Evolutionary conservation across 2,888 invertebrate species (phyloP).

Genomic region (Lithophane semibrunnea): DNA sequence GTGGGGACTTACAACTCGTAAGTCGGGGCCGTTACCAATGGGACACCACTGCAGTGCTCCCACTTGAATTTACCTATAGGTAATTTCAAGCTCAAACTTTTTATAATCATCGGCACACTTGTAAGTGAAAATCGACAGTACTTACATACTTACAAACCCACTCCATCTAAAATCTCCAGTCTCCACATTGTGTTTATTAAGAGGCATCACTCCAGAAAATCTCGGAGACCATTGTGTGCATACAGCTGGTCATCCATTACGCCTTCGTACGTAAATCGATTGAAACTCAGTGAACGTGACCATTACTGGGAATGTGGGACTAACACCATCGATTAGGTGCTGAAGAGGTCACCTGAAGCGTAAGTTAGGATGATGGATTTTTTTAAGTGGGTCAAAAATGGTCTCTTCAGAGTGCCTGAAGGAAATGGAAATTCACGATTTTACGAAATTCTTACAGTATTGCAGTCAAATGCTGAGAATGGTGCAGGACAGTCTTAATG

Average conservation of each 20-base stretch:
- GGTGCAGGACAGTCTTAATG: background rate
- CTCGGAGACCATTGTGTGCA: slow-evolving; percentile 53
- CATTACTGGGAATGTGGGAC: slow-evolving; percentile 39
- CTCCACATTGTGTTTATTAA: slow-evolving; percentile 51
- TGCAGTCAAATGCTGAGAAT: background rate
- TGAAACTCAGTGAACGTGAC: slow-evolving; percentile 69
- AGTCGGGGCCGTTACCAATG: too few relatives aligned
- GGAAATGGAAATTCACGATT: background rate
- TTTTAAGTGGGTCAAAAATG: background rate
- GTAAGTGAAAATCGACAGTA: background rate
- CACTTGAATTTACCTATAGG: too few relatives aligned
- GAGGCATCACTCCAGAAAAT: slow-evolving; percentile 68
- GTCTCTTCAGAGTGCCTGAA: background rate
- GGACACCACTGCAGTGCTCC: too few relatives aligned
- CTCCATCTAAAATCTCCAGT: slow-evolving; percentile 37
- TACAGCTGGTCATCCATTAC: slow-evolving; percentile 59
- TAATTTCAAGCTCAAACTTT: background rate
- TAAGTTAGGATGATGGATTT: background rate
- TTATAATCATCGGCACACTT: background rate
- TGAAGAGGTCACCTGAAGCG: slow-evolving; percentile 37
- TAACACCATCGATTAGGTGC: slow-evolving; percentile 41
- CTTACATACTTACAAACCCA: slow-evolving; percentile 13
- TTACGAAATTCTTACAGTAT: background rate
- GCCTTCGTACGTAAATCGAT: slow-evolving; percentile 67
- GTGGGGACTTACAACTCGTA: too few relatives aligned